These are phyloP conservation scores for Tricholaema leucomelas DNA, from an alignment of 2,113 vertebrate genomes.

Conservation along the genomic window DNA sequence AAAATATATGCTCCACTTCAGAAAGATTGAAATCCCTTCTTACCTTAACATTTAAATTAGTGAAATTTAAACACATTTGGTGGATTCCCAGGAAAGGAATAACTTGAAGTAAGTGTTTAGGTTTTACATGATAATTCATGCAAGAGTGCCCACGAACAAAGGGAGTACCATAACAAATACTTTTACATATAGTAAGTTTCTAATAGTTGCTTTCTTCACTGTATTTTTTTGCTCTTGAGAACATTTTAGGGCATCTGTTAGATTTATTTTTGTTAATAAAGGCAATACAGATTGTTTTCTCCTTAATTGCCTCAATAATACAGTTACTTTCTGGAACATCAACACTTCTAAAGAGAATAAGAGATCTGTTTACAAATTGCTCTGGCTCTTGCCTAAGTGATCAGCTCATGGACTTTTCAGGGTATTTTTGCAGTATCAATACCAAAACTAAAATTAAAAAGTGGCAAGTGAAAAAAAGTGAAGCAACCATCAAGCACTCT, in stretches of 20 bases:
- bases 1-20: neutral
- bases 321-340: neutral
- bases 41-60: neutral
- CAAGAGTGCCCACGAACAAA: neutral
- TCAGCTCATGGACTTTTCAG: neutral
- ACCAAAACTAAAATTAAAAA: neutral
- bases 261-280: constrained; percentile 19
- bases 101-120: neutral
- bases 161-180: neutral
- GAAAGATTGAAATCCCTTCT: neutral
- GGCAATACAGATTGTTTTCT: neutral
- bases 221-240: neutral
- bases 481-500: neutral
- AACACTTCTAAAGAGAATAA: neutral
- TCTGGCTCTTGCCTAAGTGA: neutral
- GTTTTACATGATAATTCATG: neutral
- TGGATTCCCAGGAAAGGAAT: neutral
- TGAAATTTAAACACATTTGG: neutral
- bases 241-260: neutral
- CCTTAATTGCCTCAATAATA: neutral
- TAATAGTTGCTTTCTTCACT: neutral
- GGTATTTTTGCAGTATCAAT: neutral
- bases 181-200: neutral
- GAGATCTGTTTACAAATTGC: neutral
- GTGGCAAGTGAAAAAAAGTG: neutral